These are phyloP conservation scores for Engystomops pustulosus DNA, from an alignment of 2,113 vertebrate genomes.

Conservation along the genomic window DNA sequence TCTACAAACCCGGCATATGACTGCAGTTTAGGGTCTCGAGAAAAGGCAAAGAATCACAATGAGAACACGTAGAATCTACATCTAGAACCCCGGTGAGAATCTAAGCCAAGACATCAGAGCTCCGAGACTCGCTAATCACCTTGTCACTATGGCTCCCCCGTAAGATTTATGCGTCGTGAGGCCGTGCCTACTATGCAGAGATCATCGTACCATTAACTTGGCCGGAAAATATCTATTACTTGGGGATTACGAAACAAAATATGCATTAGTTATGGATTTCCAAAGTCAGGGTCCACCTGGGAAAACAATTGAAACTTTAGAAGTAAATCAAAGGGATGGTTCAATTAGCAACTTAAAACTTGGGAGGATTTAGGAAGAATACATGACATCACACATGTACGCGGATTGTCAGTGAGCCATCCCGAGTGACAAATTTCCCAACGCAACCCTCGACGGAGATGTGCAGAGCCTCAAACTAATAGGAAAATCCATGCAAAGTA, in stretches of 20 bases:
- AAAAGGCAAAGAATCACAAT: no score
- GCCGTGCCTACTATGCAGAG: conserved; percentile 14
- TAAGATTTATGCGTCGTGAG: not conserved
- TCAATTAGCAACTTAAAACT: conserved; percentile 4
- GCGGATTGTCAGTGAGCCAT: not conserved
- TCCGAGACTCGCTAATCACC: not conserved
- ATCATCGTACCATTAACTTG: not conserved
- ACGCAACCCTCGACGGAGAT: not conserved
- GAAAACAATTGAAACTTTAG: conserved; percentile 25
- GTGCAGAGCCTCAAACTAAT: not conserved
- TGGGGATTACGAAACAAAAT: conserved; percentile 13
- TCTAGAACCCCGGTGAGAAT: not conserved
- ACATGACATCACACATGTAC: conserved; percentile 15
- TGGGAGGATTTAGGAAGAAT: not conserved
- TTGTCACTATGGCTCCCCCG: not conserved
- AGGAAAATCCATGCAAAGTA: conserved; percentile 21
- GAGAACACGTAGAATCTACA: not conserved
- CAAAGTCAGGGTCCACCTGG: conserved; percentile 9
- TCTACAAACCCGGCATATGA: not conserved
- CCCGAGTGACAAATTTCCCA: not conserved
- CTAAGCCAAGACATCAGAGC: not conserved
- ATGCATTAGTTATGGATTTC: conserved; percentile 13
- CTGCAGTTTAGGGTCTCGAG: not conserved
- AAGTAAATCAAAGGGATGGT: conserved; percentile 17
- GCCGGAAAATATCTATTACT: conserved; percentile 13